phyloP scores from a whole-genome alignment of 1,140 invertebrate species.

The Atta texana region DNA sequence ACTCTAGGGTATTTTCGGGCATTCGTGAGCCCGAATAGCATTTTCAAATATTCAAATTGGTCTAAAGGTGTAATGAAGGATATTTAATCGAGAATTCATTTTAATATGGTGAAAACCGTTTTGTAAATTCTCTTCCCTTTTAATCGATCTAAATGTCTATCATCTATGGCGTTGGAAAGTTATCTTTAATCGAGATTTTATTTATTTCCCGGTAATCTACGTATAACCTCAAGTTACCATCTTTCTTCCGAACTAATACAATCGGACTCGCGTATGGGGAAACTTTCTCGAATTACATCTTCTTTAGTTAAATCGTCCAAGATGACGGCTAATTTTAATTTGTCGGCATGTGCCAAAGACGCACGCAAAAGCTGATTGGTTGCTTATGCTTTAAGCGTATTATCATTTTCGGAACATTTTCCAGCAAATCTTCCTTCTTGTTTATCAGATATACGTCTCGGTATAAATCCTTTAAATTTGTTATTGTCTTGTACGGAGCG shows the following conservation, averaged over 20 bases:
- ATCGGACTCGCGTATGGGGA: too few species aligned
- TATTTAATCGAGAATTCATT: slow-evolving; percentile 2
- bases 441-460: neutral
- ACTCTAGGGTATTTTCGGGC: too few species aligned
- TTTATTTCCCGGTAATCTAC: too few species aligned
- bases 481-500: neutral
- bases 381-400: slow-evolving; percentile 28
- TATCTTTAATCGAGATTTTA: slow-evolving; percentile 10
- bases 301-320: neutral
- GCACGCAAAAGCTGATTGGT: slow-evolving; percentile 1
- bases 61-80: neutral
- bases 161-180: slow-evolving; percentile 26
- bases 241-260: too few species aligned
- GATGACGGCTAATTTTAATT: neutral
- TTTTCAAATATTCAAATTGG: too few species aligned
- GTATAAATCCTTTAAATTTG: neutral
- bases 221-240: too few species aligned
- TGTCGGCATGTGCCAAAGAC: neutral
- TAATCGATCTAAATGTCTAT: slow-evolving; percentile 16
- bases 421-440: too few species aligned
- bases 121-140: slow-evolving; percentile 3
- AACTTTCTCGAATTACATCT: too few species aligned
- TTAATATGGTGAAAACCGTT: slow-evolving; percentile 24
- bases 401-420: neutral
- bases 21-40: too few species aligned